These are phyloP conservation scores for Thermophis baileyi DNA, from an alignment of 2,113 vertebrate genomes.

Conservation along the genomic window DNA sequence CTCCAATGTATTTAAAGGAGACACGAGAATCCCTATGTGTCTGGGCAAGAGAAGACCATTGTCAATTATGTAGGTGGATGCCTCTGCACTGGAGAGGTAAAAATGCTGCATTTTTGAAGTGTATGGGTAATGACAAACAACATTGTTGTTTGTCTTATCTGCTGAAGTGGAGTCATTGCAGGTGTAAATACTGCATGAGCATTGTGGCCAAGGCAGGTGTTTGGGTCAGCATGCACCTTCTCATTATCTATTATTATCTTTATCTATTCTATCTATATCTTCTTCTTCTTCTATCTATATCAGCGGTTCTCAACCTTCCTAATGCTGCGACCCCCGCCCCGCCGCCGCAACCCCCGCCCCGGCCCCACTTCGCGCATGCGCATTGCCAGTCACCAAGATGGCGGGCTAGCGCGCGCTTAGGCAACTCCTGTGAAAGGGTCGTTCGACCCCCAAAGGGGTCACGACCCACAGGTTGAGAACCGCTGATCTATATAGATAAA, in stretches of 20 bases:
- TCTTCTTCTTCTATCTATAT: too few species aligned
- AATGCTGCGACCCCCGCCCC: too few species aligned
- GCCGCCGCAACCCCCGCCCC: too few species aligned
- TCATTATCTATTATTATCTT: not conserved
- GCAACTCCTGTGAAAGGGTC: too few species aligned
- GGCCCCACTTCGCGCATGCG: too few species aligned
- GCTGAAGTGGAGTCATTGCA: slow-evolving; percentile 20
- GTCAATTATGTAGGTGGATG: slow-evolving; percentile 52
- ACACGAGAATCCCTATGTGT: slow-evolving; percentile 17
- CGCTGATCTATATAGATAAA: too few species aligned
- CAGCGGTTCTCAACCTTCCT: too few species aligned
- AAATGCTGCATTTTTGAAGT: slow-evolving; percentile 25
- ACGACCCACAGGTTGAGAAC: too few species aligned
- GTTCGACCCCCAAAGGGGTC: too few species aligned
- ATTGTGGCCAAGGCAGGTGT: not conserved
- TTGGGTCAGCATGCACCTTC: slow-evolving; percentile 8
- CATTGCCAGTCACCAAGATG: too few species aligned
- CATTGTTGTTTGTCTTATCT: slow-evolving; percentile 37
- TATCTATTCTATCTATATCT: too few species aligned
- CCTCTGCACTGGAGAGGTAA: slow-evolving; percentile 41
- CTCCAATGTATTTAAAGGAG: slow-evolving; percentile 33
- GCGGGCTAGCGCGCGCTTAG: too few species aligned
- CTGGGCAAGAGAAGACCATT: slow-evolving; percentile 18
- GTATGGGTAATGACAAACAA: not conserved
- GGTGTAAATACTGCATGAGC: slow-evolving; percentile 24